Evolutionary conservation across 2,888 invertebrate genomes (phyloP).

Genomic region (Vesta saturnalis): DNA sequence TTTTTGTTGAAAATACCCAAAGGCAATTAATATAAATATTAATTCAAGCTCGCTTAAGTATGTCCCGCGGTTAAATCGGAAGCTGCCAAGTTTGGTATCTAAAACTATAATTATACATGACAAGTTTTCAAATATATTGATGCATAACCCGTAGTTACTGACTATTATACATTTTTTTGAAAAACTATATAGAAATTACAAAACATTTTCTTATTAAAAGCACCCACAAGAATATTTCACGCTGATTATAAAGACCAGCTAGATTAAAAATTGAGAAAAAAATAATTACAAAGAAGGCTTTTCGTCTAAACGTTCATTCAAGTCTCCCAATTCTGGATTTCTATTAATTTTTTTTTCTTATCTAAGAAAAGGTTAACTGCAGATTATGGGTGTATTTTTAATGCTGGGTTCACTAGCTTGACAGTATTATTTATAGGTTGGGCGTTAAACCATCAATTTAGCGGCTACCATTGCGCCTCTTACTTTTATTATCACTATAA

Average conservation of each 20-base stretch:
- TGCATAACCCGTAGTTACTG: constrained; percentile 43
- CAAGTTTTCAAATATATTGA: constrained; percentile 46
- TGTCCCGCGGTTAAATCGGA: constrained; percentile 42
- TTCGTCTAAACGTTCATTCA: background rate
- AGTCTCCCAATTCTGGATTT: background rate
- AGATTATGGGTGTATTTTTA: background rate
- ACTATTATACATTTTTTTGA: constrained; percentile 46
- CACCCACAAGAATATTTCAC: background rate
- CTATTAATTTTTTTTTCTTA: background rate
- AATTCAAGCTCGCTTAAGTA: constrained; percentile 28
- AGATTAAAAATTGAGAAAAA: background rate
- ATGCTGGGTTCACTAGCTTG: constrained; percentile 20
- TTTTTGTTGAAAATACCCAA: constrained; percentile 12
- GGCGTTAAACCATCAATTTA: constrained; percentile 43
- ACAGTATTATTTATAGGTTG: constrained; percentile 43
- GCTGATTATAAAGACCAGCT: background rate
- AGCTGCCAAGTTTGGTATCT: constrained; percentile 37
- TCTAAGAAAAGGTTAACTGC: constrained; percentile 7
- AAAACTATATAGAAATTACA: constrained; percentile 44
- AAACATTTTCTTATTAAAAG: background rate
- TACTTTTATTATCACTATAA: constrained; percentile 25
- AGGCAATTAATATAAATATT: constrained; percentile 27
- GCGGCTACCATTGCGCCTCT: constrained; percentile 36
- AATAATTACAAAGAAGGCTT: background rate
- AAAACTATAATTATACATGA: constrained; percentile 43